Evolutionary conservation across 2,113 vertebrate genomes (phyloP), one percentile per base, ranked within the genome.

Genomic region (Morphnarchus princeps): DNA sequence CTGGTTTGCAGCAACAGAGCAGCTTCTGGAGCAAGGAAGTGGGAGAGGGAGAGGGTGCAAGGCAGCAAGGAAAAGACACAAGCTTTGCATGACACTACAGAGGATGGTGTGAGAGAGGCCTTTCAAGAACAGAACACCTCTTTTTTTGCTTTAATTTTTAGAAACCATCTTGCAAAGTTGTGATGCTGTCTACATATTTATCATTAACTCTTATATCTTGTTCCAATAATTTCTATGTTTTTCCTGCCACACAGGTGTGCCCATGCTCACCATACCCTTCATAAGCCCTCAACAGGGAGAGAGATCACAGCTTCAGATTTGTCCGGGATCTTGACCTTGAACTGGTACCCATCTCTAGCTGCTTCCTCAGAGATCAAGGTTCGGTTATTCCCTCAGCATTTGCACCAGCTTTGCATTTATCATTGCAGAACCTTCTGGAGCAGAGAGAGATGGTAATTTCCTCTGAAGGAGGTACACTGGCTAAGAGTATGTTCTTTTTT

Each of bases 401-500:
- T 77, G 84, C 74, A 85, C 55, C 55, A 79, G 42, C 50, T 94
- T 94, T 82, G 54, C 62, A 73, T 90, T 87, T 87, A 91, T 89
- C 66, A 77, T 1, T 85, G 50, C 54, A 80, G 78, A 95, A 90
- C 50, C 36, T 95, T 97, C 71, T 95, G 71, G 82, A 91, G 49
- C 26, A 91, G 54, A 92, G 34, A 87, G n/a, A 90, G 43, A 91
- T 47, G 32, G 62, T 70, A 70, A 83, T 95, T 95, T 95, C 81
- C 66, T 94, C 84, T 80, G 84, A 96, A 94, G 58, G 62, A 95
- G 93, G 82, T 93, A 72, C 70, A 80, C 36, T 55, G 66, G 89
- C 70, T 94, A 96, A 74, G 74, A 92, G 50, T 73, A 85, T 29
- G 45, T 90, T 93, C 90, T 92, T 94, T 94, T 95, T 89, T 94